phyloP scores from a whole-genome alignment of 2,888 invertebrate species.

The Limnephilus auricula region DNA sequence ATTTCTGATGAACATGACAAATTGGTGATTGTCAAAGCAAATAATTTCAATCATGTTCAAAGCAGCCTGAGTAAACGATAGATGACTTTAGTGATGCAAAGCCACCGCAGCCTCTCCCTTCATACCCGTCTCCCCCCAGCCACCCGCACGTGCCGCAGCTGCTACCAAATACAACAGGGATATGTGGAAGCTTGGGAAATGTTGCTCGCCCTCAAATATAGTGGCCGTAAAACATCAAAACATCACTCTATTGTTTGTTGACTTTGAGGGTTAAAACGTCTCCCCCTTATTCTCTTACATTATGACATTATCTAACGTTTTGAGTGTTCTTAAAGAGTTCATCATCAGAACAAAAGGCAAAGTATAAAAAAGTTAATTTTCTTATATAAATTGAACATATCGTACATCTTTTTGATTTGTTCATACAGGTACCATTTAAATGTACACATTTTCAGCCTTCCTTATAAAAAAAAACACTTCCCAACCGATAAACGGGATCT shows the following conservation, averaged over 20 bases:
- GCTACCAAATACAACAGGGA: not conserved
- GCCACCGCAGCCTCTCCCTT: not conserved
- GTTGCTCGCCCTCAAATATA: not conserved
- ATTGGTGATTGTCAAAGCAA: not conserved
- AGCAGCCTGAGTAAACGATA: not conserved
- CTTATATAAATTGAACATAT: too few relatives aligned
- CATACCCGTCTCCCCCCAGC: not conserved
- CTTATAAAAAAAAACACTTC: too few relatives aligned
- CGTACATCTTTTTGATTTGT: too few relatives aligned
- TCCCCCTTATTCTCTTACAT: not conserved
- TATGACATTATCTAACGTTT: not conserved
- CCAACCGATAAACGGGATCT: too few relatives aligned
- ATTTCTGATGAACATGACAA: not conserved
- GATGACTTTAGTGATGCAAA: conserved; percentile 22
- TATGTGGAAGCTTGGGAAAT: not conserved
- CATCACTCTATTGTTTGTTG: not conserved
- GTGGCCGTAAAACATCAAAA: not conserved
- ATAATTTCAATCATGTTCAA: not conserved
- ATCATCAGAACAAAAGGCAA: not conserved
- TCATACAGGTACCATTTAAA: too few relatives aligned
- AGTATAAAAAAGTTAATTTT: not conserved
- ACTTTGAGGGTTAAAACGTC: not conserved
- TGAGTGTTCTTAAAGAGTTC: not conserved
- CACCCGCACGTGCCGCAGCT: not conserved
- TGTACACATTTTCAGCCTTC: too few relatives aligned